Evolutionary conservation across 1,140 invertebrate species (phyloP).

Genomic region (Lepidotrigona ventralis): DNA sequence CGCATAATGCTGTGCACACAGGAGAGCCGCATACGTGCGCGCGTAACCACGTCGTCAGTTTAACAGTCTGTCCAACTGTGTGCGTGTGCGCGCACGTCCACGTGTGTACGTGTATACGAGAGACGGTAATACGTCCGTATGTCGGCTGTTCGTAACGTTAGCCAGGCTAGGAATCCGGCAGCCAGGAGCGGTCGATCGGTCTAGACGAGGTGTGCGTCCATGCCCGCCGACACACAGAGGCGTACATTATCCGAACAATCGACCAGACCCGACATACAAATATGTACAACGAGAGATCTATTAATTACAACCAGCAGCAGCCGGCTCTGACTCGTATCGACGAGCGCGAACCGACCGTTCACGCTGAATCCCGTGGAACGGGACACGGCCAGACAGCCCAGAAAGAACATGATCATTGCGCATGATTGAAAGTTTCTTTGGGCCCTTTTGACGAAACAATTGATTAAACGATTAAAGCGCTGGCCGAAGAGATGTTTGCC

Average conservation of each 20-base stretch:
- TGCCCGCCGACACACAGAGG: conserved; percentile 21
- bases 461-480: conserved; percentile 38
- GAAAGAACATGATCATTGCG: conserved; percentile 20
- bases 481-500: neutral
- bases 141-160: conserved; percentile 59
- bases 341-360: conserved; percentile 24
- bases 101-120: conserved; percentile 1
- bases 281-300: conserved; percentile 67
- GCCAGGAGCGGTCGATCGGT: conserved; percentile 68
- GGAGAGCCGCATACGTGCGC: conserved; percentile 43
- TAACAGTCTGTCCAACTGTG: conserved; percentile 49
- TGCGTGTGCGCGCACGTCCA: neutral
- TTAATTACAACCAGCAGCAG: conserved; percentile 60
- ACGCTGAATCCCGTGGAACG: conserved; percentile 12
- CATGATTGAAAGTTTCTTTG: conserved; percentile 29
- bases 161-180: conserved; percentile 55
- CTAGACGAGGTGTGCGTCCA: conserved; percentile 65
- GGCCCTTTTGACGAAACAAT: conserved; percentile 43
- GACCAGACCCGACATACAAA: conserved; percentile 62
- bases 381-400: conserved; percentile 15
- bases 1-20: conserved; percentile 61
- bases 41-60: conserved; percentile 50
- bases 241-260: conserved; percentile 58
- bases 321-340: conserved; percentile 48
- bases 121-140: conserved; percentile 24